phyloP scores from a whole-genome alignment of 2,888 invertebrate species.

The Pristionchus maxplancki region DNA sequence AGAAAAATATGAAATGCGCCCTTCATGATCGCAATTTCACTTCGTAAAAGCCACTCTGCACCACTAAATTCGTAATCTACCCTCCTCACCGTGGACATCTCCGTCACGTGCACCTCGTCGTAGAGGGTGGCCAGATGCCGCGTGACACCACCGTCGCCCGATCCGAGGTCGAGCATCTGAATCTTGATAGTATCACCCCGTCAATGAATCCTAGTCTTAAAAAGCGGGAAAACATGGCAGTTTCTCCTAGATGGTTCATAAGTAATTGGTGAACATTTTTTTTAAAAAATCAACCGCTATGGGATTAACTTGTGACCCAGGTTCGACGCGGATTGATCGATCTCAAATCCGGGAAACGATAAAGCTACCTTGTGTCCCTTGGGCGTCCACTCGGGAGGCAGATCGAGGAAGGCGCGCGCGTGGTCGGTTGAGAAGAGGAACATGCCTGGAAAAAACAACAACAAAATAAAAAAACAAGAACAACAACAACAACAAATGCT shows the following conservation, averaged over 20 bases:
- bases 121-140: slow-evolving; percentile 87
- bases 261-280: too few relatives aligned
- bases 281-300: too few relatives aligned
- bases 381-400: slow-evolving; percentile 58
- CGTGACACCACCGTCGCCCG: slow-evolving; percentile 96
- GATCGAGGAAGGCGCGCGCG: slow-evolving; percentile 83
- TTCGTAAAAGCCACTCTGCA: background rate
- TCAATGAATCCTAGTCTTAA: too few relatives aligned
- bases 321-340: background rate
- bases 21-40: background rate
- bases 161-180: slow-evolving; percentile 88
- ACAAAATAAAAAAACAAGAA: too few relatives aligned
- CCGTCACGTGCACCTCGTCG: slow-evolving; percentile 87
- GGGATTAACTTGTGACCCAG: too few relatives aligned
- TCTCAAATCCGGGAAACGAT: too few relatives aligned
- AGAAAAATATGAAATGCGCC: background rate
- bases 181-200: too few relatives aligned
- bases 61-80: background rate
- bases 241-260: too few relatives aligned
- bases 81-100: slow-evolving; percentile 85
- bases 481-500: background rate
- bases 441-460: slow-evolving; percentile 83
- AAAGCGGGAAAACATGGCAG: too few relatives aligned
- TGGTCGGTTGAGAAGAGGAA: slow-evolving; percentile 92
- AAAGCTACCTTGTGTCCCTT: slow-evolving; percentile 57